Base-by-base conservation (phyloP, 2,113 vertebrate species). In the Hippocampus zosterae region DNA sequence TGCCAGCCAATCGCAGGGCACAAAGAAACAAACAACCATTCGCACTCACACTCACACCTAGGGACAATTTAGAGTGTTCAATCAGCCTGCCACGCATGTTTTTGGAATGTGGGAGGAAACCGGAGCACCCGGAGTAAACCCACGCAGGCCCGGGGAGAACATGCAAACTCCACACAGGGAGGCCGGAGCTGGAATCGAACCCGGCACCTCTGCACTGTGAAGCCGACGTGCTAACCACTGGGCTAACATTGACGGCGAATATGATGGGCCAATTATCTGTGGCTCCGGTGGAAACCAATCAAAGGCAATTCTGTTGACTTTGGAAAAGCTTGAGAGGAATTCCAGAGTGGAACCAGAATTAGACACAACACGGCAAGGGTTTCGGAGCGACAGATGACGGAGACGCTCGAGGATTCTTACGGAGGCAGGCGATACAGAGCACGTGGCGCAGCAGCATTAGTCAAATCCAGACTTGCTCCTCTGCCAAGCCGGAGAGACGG, bases 401-500 rank as follows among this genome's bases (percentile, higher is more conserved):
- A 75, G 65, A 75, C 75, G 65, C 84, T 67, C 65, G 63, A 81
- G 69, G 67, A 68, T 69, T 81, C 72, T 83, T 72, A 71, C 56
- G 69, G 72, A 76, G 84, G 81, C 15, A 50, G 48, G 48, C 18
- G 48, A 19, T 50, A 1, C 12, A 18, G 46, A 15, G 74, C 57
- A 71, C 71, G 80, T 82, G 88, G 85, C 81, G 85, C 81, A 85
- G 81, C 81, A 82, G 66, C 84, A 86, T 90, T 89, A 89, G 76
- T 74, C 69, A 69, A 64, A 83, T 86, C 81, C 88, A 90, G 88
- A 87, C 81, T 23, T 71, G 27, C 44, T 37, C n/a, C 69, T 37
- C 42, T 74, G 87, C 89, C 91, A 91, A 91, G 72, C 61, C 78
- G 90, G 88, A 90, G 84, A 91, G 73, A 56, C 66, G 53, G 76